Percentiles rank a stretch among this genome's conserved stretches.
These are phyloP conservation scores for Haliaeetus leucogaster DNA, from an alignment of 2,113 vertebrate genomes.

Conservation along the genomic window DNA sequence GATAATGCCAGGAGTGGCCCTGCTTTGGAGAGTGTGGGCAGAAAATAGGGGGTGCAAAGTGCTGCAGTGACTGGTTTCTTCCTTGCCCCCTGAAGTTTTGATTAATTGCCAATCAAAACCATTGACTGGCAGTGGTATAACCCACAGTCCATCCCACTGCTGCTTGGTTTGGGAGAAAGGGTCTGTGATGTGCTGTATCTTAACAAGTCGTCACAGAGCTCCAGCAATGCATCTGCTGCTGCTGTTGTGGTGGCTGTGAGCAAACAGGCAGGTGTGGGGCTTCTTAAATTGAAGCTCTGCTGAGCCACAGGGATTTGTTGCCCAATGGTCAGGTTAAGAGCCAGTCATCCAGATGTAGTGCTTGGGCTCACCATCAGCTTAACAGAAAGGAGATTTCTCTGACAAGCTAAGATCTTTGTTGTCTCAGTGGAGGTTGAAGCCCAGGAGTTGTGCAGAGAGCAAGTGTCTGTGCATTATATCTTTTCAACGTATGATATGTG, in stretches of 20 bases:
- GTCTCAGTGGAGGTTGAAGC: background rate
- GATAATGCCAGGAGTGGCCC: background rate
- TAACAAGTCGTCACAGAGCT: background rate
- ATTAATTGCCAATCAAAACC: background rate
- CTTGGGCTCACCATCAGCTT: background rate
- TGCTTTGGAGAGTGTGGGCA: background rate
- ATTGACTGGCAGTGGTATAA: background rate
- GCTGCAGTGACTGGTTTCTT: background rate
- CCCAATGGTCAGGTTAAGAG: background rate
- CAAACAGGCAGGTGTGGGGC: background rate
- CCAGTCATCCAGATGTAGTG: background rate
- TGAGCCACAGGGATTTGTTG: background rate
- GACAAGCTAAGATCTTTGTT: background rate
- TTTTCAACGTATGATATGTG: background rate
- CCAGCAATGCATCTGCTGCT: rapidly evolving
- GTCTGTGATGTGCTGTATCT: background rate
- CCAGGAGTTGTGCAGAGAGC: background rate
- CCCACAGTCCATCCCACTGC: background rate
- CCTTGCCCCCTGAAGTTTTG: background rate
- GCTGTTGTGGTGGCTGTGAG: background rate
- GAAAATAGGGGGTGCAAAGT: background rate
- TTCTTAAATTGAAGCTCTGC: background rate
- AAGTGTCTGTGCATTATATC: background rate
- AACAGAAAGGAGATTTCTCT: background rate
- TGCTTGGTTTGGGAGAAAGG: background rate